Base-by-base conservation (phyloP, 2,113 vertebrate species). In the Bambusicola thoracicus region DNA sequence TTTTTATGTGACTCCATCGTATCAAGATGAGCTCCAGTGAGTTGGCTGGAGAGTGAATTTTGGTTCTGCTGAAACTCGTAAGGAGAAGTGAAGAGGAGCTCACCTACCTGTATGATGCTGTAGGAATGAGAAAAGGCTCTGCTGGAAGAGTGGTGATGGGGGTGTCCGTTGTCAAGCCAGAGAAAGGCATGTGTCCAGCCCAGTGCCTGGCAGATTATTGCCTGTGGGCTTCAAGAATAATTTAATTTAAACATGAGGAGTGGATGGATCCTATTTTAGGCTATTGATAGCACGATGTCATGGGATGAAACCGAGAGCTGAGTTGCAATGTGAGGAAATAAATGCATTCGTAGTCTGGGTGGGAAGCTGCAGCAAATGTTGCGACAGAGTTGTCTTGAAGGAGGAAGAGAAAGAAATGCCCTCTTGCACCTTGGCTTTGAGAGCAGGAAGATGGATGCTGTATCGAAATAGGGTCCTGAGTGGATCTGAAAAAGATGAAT, bases 401-500 rank as follows among this genome's bases (percentile, higher is more conserved):
- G 22, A 32, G 66, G 13, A 65, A 40, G 27, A 72, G 44, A 63
- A 85, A 90, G 53, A 90, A 90, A 78, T 85, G 40, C 11, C 14
- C 66, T 3, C 91, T 89, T 85, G 46, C 34, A 61, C 24, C 59
- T 77, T 69, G 44, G 44, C 65, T 91, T 94, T 80, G 85, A 80
- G 63, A 87, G 66, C 44, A 55, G 17, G 41, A 91, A 82, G 68
- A 92, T 41, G 58, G 34, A 85, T 93, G 2, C 51, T 63, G 18
- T 70, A 49, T 77, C 63, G 66, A 90, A 68, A 74, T 70, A 81
- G 85, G 36, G n/a, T 80, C 49, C 53, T 2, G 6, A 83, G 21
- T 41, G 34, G 55, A 74, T 88, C 72, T 91, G 76, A 49, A 93
- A 81, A 77, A 90, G 59, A 87, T 8, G 27, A 70, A 85, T 90